Evolutionary conservation across 2,888 invertebrate species (phyloP).

Genomic region (Cataglyphis albicans): DNA sequence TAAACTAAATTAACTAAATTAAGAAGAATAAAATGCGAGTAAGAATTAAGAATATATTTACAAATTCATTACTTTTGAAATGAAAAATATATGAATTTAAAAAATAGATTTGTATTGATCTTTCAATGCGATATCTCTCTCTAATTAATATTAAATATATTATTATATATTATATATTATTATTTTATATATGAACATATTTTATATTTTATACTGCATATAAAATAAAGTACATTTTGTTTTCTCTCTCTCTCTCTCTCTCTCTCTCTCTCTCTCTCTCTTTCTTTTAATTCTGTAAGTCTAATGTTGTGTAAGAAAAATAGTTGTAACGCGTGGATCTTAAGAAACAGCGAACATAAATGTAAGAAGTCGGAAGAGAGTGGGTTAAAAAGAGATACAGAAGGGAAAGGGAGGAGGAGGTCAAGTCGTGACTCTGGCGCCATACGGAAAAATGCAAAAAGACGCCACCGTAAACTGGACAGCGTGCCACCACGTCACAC

Average conservation of each 20-base stretch:
- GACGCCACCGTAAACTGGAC: conserved; percentile 76
- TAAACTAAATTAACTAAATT: background rate
- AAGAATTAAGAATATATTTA: background rate
- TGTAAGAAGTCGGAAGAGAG: conserved; percentile 64
- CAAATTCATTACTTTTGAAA: background rate
- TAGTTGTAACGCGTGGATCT: conserved; percentile 67
- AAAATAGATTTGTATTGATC: too few species aligned
- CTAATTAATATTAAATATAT: conserved; percentile 5
- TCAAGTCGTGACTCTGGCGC: conserved; percentile 76
- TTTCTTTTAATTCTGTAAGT: conserved; percentile 13
- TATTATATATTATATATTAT: background rate
- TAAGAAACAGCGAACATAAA: conserved; percentile 70
- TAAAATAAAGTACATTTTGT: background rate
- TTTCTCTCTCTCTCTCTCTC: background rate
- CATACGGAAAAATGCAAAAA: conserved; percentile 76
- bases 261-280: background rate
- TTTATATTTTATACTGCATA: background rate
- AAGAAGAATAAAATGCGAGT: background rate
- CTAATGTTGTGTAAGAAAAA: conserved; percentile 45
- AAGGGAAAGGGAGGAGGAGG: conserved; percentile 58
- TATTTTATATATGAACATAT: background rate
- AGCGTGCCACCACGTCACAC: conserved; percentile 57
- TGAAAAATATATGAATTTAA: too few species aligned
- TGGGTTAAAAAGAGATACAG: conserved; percentile 2
- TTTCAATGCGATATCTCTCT: background rate